Conservation (phyloP, 2,797 vertebrate genomes). For the Catharus ustulatus region DNA sequence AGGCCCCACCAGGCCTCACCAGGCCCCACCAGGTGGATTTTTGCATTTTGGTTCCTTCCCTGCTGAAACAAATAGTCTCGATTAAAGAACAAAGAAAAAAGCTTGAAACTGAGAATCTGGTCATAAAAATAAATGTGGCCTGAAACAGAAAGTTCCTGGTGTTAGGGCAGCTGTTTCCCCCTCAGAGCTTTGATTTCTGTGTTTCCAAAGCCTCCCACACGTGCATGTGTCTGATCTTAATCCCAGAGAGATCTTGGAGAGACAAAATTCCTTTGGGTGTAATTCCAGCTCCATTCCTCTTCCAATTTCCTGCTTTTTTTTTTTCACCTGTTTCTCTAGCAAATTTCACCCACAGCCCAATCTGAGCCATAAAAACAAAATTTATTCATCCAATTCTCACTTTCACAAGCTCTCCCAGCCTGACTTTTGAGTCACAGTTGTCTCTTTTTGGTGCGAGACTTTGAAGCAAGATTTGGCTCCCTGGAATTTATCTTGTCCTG, state of each 20-base stretch:
- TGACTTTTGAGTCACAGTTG: background rate
- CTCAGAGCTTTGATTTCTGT: background rate
- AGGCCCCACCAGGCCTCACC: too few relatives aligned
- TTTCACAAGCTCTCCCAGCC: accelerated
- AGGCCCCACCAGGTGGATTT: background rate
- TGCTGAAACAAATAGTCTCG: background rate
- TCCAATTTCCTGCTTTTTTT: background rate
- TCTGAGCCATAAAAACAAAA: background rate
- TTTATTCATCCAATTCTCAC: background rate
- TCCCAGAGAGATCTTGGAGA: background rate
- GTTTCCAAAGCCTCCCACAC: background rate
- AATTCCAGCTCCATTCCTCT: background rate
- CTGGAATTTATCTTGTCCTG: background rate
- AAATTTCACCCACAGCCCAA: background rate
- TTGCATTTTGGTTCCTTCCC: background rate
- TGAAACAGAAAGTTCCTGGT: background rate
- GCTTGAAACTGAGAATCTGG: background rate
- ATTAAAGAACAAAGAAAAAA: background rate
- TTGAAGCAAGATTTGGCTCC: background rate
- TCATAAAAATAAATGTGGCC: background rate
- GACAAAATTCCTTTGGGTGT: background rate
- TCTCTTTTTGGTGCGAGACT: background rate
- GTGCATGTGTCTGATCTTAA: background rate
- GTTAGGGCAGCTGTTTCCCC: background rate
- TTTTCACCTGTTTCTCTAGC: background rate